Conservation (phyloP, 1,140 invertebrate species). For the Papilio polyxenes region DNA sequence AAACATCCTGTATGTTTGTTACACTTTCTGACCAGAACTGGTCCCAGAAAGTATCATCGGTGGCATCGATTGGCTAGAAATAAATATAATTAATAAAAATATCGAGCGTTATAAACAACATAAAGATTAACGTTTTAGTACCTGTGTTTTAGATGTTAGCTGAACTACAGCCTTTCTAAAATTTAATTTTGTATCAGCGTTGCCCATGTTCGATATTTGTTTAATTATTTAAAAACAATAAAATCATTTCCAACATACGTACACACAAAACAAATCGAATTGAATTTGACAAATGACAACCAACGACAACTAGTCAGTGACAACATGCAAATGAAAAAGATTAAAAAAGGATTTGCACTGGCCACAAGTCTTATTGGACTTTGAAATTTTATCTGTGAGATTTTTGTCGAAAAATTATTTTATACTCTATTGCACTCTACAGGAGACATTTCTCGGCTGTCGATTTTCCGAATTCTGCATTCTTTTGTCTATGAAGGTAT, state of each 20-base stretch:
- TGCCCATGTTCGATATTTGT: constrained; percentile 89
- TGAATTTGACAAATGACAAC: constrained; percentile 53
- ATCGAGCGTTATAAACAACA: constrained; percentile 38
- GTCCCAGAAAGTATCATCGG: constrained; percentile 98
- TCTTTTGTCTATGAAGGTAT: constrained; percentile 49
- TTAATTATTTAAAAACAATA: constrained; percentile 58
- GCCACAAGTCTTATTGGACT: background rate
- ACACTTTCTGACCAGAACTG: constrained; percentile 99
- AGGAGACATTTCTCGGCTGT: constrained; percentile 12
- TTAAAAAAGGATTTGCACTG: background rate
- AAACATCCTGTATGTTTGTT: constrained; percentile 97
- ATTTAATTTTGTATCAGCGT: constrained; percentile 97
- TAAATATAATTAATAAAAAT: constrained; percentile 57
- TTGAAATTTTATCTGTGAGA: constrained; percentile 20
- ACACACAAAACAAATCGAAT: constrained; percentile 63
- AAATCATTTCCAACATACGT: constrained; percentile 69
- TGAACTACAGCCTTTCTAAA: constrained; percentile 98
- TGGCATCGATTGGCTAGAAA: constrained; percentile 91
- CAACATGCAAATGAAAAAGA: constrained; percentile 37
- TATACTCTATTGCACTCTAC: background rate
- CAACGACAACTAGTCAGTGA: constrained; percentile 49
- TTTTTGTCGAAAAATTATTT: background rate
- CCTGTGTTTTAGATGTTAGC: constrained; percentile 96
- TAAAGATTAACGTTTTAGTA: constrained; percentile 62
- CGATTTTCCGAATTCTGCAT: constrained; percentile 27